phyloP scores from a whole-genome alignment of 2,113 vertebrate species.

The Saiga tatarica region DNA sequence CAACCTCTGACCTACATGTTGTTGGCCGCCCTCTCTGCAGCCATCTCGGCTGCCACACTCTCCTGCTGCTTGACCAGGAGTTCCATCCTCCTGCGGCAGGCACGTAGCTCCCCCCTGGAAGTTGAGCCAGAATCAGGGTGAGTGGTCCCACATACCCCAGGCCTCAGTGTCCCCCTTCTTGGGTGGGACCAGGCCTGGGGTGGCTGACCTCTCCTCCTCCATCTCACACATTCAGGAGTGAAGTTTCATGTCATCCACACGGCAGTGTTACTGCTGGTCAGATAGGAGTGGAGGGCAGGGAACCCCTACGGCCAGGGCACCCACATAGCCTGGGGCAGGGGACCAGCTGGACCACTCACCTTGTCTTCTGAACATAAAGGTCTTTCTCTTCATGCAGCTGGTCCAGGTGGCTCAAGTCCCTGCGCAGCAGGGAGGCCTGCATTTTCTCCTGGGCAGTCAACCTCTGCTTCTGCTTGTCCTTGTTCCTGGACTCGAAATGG shows the following conservation, averaged over 20 bases:
- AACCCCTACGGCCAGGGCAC: not conserved
- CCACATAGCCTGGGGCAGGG: not conserved
- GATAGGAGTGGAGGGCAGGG: not conserved
- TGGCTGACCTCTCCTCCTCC: not conserved
- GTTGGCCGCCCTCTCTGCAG: slow-evolving; percentile 76
- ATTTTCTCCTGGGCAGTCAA: slow-evolving; percentile 66
- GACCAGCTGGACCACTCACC: slow-evolving; percentile 75
- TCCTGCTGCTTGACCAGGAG: slow-evolving; percentile 81
- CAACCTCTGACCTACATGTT: slow-evolving; percentile 84
- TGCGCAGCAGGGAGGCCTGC: slow-evolving; percentile 75
- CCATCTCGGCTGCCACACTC: slow-evolving; percentile 78
- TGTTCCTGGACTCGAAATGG: slow-evolving; percentile 49
- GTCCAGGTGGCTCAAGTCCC: slow-evolving; percentile 80
- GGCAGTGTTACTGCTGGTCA: fast-evolving
- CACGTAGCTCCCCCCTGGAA: slow-evolving; percentile 81
- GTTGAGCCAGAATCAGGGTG: fast-evolving
- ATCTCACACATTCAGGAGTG: not conserved
- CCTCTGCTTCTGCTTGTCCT: not conserved
- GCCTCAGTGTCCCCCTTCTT: not conserved
- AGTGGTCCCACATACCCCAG: fast-evolving
- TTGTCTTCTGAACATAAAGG: slow-evolving; percentile 76
- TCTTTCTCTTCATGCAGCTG: slow-evolving; percentile 80
- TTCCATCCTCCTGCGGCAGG: slow-evolving; percentile 80
- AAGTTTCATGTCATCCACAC: not conserved
- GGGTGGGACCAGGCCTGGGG: not conserved